Percentiles rank a stretch among this genome's conserved stretches.
Conservation (phyloP, 1,140 invertebrate genomes). For the Heliconius hewitsoni region DNA sequence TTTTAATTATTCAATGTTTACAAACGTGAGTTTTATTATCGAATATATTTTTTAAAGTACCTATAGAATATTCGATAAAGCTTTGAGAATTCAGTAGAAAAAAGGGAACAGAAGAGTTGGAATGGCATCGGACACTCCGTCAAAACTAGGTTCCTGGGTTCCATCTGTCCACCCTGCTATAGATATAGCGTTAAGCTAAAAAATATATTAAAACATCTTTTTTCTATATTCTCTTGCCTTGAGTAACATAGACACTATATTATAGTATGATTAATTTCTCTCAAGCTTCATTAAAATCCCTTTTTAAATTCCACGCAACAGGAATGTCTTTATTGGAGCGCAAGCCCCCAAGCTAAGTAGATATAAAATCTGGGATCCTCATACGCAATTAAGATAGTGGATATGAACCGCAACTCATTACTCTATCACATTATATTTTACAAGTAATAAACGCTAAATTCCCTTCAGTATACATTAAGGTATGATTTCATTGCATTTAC, state of each 20-base stretch:
- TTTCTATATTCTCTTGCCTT: too few species aligned
- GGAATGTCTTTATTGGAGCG: not conserved
- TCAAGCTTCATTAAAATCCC: not conserved
- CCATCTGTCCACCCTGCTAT: fast-evolving
- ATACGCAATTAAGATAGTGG: constrained; percentile 25
- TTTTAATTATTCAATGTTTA: constrained; percentile 27
- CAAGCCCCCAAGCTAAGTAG: not conserved
- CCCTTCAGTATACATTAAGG: constrained; percentile 2
- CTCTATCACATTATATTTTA: constrained; percentile 30
- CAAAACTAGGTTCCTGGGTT: too few species aligned
- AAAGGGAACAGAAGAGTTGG: too few species aligned
- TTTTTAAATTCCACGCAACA: not conserved
- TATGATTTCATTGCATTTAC: too few species aligned
- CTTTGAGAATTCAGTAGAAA: too few species aligned
- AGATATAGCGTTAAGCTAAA: too few species aligned
- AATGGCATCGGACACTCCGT: too few species aligned
- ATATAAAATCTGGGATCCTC: not conserved
- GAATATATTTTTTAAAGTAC: not conserved
- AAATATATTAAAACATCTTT: too few species aligned
- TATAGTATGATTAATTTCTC: not conserved
- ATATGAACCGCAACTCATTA: constrained; percentile 24
- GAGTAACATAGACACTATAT: too few species aligned
- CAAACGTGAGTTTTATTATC: not conserved
- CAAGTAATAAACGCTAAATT: constrained; percentile 24
- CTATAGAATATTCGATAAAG: not conserved